Conservation (phyloP, 2,888 invertebrate species). For the Iselma pallidipennis region DNA sequence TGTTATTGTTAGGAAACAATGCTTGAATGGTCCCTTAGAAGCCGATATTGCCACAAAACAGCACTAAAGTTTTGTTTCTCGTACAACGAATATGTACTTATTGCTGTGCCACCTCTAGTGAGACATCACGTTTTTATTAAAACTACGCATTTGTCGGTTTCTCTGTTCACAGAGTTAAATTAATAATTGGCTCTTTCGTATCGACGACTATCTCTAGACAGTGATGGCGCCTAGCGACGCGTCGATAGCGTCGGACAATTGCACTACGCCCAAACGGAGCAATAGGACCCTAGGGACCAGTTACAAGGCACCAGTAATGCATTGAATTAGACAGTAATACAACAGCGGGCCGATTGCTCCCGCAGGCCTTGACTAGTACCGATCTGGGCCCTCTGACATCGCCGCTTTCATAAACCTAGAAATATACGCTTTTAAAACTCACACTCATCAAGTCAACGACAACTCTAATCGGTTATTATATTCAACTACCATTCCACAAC, state of each 20-base stretch:
- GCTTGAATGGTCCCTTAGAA: slow-evolving; percentile 52
- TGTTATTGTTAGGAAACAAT: slow-evolving; percentile 54
- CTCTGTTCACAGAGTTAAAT: slow-evolving; percentile 4
- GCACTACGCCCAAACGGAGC: slow-evolving; percentile 51
- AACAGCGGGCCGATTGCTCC: slow-evolving; percentile 51
- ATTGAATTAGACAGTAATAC: slow-evolving; percentile 65
- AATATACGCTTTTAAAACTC: slow-evolving; percentile 28
- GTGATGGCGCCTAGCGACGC: slow-evolving; percentile 46
- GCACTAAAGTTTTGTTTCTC: slow-evolving; percentile 54
- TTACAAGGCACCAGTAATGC: slow-evolving; percentile 60
- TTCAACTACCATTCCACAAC: background rate
- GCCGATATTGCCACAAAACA: slow-evolving; percentile 53
- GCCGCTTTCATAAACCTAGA: slow-evolving; percentile 30
- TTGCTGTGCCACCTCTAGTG: slow-evolving; percentile 44
- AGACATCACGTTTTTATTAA: slow-evolving; percentile 35
- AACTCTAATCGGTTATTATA: background rate
- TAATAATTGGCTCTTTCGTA: slow-evolving; percentile 4
- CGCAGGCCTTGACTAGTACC: slow-evolving; percentile 29
- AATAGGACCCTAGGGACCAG: slow-evolving; percentile 56
- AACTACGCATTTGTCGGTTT: slow-evolving; percentile 23
- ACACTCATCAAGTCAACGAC: slow-evolving; percentile 12
- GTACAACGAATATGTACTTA: slow-evolving; percentile 50
- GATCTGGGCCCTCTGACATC: slow-evolving; percentile 29
- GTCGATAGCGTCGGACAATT: slow-evolving; percentile 51
- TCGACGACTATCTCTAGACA: slow-evolving; percentile 29